Percentiles rank a stretch among this genome's conserved stretches.
Evolutionary conservation across 2,888 invertebrate species (phyloP).

Genomic region (Nymphalis polychloros): DNA sequence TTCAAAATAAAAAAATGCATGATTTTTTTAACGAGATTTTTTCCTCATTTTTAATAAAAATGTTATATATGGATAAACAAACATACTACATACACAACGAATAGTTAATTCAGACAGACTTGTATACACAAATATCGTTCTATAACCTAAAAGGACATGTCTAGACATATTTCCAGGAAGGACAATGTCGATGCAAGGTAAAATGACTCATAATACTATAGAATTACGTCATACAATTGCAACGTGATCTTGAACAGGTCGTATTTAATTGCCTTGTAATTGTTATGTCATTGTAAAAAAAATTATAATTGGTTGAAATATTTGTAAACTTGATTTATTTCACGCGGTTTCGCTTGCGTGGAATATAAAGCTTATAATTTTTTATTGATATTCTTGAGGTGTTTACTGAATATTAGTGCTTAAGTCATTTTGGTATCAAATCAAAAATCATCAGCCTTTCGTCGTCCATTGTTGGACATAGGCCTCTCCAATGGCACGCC

Average conservation of each 20-base stretch:
- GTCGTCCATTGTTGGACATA: too few species aligned
- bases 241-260: slow-evolving; percentile 22
- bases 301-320: too few species aligned
- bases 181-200: slow-evolving; percentile 41
- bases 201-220: slow-evolving; percentile 41
- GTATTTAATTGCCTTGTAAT: slow-evolving; percentile 16
- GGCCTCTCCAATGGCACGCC: too few species aligned
- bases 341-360: too few species aligned
- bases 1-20: background rate
- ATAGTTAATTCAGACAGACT: background rate
- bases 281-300: slow-evolving; percentile 6
- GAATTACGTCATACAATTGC: slow-evolving; percentile 41
- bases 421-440: too few species aligned
- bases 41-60: too few species aligned
- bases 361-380: too few species aligned
- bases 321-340: too few species aligned
- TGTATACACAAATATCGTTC: background rate
- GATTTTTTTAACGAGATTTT: background rate
- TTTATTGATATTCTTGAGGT: too few species aligned
- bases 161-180: slow-evolving; percentile 50
- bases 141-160: slow-evolving; percentile 41
- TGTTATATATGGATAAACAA: too few species aligned
- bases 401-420: too few species aligned
- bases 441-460: too few species aligned
- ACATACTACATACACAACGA: background rate